Percentiles rank a stretch among this genome's conserved stretches.
Conservation (phyloP, 2,888 invertebrate species). For the Tetragonula carbonaria region DNA sequence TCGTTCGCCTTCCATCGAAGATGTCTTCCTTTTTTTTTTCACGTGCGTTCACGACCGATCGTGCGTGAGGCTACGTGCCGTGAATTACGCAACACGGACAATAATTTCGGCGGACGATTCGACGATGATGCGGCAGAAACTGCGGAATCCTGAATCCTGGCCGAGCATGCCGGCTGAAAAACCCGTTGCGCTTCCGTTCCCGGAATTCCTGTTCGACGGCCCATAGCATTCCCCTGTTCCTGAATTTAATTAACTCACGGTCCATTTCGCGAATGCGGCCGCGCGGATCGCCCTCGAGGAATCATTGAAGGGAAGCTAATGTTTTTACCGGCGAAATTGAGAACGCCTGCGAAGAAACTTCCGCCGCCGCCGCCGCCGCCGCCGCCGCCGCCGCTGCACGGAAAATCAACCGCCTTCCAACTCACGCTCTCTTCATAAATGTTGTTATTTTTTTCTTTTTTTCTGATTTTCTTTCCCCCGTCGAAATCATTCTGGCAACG, state of each 20-base stretch:
- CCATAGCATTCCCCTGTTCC: constrained; percentile 43
- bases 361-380: not conserved
- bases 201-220: constrained; percentile 49
- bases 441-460: not conserved
- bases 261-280: constrained; percentile 50
- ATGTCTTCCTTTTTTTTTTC: constrained; percentile 12
- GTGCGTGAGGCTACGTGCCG: constrained; percentile 10
- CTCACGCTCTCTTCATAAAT: not conserved
- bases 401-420: not conserved
- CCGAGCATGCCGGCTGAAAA: constrained; percentile 31
- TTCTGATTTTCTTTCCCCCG: not conserved
- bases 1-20: constrained; percentile 2
- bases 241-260: constrained; percentile 54
- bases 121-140: constrained; percentile 68
- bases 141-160: constrained; percentile 47
- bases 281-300: constrained; percentile 52
- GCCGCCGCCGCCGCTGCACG: not conserved
- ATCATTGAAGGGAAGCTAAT: constrained; percentile 55
- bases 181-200: constrained; percentile 49
- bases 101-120: constrained; percentile 61
- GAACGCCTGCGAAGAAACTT: constrained; percentile 38
- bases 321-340: constrained; percentile 53
- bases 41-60: not conserved
- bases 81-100: constrained; percentile 62
- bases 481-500: not conserved